Evolutionary conservation across 2,888 invertebrate genomes (phyloP).

Genomic region (Microplitis deprimator): DNA sequence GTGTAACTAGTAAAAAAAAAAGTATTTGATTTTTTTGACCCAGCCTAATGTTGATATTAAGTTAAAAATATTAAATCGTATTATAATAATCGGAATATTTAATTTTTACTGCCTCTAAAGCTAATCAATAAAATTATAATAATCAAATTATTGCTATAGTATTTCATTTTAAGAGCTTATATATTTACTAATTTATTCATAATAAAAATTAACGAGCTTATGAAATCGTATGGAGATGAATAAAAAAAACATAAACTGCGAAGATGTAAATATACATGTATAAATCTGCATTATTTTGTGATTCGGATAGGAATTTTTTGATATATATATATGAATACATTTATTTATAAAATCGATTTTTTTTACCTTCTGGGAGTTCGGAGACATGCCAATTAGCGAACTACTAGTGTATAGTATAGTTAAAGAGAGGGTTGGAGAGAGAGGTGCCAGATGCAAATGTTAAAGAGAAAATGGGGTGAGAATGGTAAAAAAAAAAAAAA

Average conservation of each 20-base stretch:
- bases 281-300: conserved; percentile 1
- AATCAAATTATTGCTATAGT: too few species aligned
- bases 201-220: neutral
- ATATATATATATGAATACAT: neutral
- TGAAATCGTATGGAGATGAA: neutral
- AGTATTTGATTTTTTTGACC: too few species aligned
- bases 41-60: too few species aligned
- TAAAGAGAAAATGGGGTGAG: neutral
- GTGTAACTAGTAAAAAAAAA: too few species aligned
- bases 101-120: too few species aligned
- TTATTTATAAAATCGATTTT: neutral
- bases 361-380: neutral
- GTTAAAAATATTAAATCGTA: too few species aligned
- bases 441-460: conserved; percentile 9
- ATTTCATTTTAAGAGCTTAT: too few species aligned
- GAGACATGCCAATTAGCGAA: conserved; percentile 2
- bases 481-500: neutral
- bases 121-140: too few species aligned
- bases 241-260: neutral
- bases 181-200: neutral
- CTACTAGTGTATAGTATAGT: neutral
- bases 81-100: too few species aligned
- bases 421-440: neutral
- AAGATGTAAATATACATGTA: neutral
- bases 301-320: neutral